phyloP scores from a whole-genome alignment of 2,888 invertebrate genomes.

The Teleogryllus oceanicus region DNA sequence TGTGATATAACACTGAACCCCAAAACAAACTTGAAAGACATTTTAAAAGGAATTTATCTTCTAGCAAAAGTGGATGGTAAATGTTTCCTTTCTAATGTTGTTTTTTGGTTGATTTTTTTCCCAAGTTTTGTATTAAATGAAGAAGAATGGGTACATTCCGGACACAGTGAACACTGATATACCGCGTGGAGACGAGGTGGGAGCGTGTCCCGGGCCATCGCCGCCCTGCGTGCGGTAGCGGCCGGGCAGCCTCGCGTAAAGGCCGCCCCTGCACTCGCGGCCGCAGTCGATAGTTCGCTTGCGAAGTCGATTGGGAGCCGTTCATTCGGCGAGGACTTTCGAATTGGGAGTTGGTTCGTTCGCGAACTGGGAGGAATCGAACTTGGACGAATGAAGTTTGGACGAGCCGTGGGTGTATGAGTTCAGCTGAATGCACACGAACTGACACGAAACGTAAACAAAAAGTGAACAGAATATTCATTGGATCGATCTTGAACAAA shows the following conservation, averaged over 20 bases:
- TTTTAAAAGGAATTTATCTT: constrained; percentile 10
- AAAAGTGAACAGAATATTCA: no score
- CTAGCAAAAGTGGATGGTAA: constrained; percentile 18
- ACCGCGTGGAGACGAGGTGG: background rate
- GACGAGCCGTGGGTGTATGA: no score
- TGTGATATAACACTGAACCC: constrained; percentile 18
- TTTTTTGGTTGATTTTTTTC: background rate
- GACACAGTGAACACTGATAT: constrained; percentile 2
- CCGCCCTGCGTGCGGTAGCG: background rate
- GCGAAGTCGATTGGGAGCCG: no score
- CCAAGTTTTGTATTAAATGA: background rate
- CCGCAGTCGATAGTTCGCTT: no score
- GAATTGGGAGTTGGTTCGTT: no score
- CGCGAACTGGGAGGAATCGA: no score
- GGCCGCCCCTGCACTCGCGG: background rate
- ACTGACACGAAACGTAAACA: no score
- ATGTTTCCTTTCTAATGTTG: background rate
- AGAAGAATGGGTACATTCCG: constrained; percentile 10
- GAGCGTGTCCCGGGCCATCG: background rate
- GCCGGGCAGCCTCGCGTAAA: background rate
- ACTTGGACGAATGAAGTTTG: no score
- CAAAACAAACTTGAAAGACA: constrained; percentile 22
- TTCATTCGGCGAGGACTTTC: no score
- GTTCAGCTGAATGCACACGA: no score
- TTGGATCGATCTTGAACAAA: no score